Evolutionary conservation across 2,888 invertebrate species (phyloP), one percentile per base, ranked within the genome.

Genomic region (Stenoptilia bipunctidactyla): DNA sequence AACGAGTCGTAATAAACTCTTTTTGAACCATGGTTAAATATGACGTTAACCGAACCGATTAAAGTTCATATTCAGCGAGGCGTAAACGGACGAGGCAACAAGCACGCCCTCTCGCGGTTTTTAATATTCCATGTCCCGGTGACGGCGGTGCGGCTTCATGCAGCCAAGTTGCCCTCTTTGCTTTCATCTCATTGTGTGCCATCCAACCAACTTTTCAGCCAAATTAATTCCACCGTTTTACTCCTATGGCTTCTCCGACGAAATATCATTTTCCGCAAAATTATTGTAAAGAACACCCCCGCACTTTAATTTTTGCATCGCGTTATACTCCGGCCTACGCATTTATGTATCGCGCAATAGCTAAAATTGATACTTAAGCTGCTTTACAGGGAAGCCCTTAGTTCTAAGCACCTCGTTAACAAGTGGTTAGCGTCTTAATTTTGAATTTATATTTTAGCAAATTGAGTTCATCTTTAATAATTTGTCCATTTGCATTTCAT

Each of bases 131-230:
- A n/a, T 20, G 20, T 20, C 20, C 20, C 20, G 20, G n/a, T n/a
- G n/a, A n/a, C n/a, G 63, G 53, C 50, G 55, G 64, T 66, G 61
- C 51, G 69, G 75, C 70, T 70, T 75, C 74, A 75, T 73, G 68
- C 75, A 69, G 59, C 64, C 66, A 60, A 64, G 60, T 68, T 64
- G 62, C 62, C 66, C 70, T 70, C 70, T 73, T 68, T 30, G 66
- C 73, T 76, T 76, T 76, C 80, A 77, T 73, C 70, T 68, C 71
- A 74, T 82, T 79, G 80, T n/a, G n/a, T 79, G 61, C 52, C 58
- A 55, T 55, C 55, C 55, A 56, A 52, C 58, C 58, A 73, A 76
- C 75, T 75, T 79, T 76, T 66, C 77, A 73, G 75, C 68, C 69
- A 70, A 76, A 79, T 79, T 80, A 77, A 80, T 75, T 75, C 64